These are phyloP conservation scores for Nomada hirtipes DNA, from an alignment of 2,888 invertebrate species.

Conservation along the genomic window DNA sequence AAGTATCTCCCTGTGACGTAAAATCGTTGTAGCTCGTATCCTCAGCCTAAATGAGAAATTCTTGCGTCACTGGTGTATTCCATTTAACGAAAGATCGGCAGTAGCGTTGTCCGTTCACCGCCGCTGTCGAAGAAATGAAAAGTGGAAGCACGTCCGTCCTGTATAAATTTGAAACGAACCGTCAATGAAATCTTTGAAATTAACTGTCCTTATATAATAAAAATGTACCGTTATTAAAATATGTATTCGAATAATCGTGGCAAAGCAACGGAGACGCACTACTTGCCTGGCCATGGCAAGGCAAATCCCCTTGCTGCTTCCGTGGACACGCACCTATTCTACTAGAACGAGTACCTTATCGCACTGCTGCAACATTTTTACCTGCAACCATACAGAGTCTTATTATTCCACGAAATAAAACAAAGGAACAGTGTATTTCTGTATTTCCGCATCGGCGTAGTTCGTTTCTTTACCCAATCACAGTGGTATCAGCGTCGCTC, in stretches of 20 bases:
- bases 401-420: neutral
- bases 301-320: neutral
- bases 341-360: too few species aligned
- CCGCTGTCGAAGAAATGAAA: neutral
- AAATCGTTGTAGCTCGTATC: constrained; percentile 57
- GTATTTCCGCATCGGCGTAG: neutral
- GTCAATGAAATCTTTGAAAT: too few species aligned
- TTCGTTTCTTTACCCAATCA: constrained; percentile 3
- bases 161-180: too few species aligned
- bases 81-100: neutral
- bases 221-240: too few species aligned
- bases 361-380: neutral
- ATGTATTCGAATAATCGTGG: neutral
- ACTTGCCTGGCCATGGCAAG: neutral
- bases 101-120: neutral
- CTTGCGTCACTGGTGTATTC: constrained; percentile 5
- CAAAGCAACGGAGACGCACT: neutral
- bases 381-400: neutral
- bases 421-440: neutral
- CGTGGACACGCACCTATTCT: neutral
- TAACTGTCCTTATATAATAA: too few species aligned
- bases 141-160: too few species aligned
- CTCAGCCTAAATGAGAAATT: constrained; percentile 17
- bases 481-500: neutral
- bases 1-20: constrained; percentile 61